Percentiles rank a stretch among this genome's conserved stretches.
Evolutionary conservation across 2,888 invertebrate genomes (phyloP).

Genomic region (Clitarchus hookeri): DNA sequence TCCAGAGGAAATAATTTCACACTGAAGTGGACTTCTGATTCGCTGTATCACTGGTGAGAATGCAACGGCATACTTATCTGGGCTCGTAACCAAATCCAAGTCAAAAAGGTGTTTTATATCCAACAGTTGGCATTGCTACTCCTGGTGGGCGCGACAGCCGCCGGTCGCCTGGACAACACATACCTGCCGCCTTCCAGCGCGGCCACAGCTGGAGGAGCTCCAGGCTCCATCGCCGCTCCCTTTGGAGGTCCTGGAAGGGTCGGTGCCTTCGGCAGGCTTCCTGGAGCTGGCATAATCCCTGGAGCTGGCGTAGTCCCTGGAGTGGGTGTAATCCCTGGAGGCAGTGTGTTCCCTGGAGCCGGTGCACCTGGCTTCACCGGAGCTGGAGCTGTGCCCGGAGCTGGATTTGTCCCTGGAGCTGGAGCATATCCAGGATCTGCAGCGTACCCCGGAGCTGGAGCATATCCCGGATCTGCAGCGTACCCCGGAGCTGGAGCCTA

Average conservation of each 20-base stretch:
- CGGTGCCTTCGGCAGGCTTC: not conserved
- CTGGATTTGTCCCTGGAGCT: not conserved
- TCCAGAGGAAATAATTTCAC: too few species aligned
- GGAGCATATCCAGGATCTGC: not conserved
- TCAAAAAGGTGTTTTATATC: not conserved
- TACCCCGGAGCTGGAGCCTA: not conserved
- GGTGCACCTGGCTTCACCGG: not conserved
- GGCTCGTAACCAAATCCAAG: too few species aligned
- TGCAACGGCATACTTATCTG: too few species aligned
- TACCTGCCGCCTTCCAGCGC: conserved; percentile 62
- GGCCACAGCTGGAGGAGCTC: conserved; percentile 55
- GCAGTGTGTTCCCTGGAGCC: conserved; percentile 37
- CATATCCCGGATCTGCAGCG: not conserved
- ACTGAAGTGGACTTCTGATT: too few species aligned
- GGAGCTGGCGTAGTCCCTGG: conserved; percentile 18
- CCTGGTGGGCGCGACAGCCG: conserved; percentile 55
- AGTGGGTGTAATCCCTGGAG: too few species aligned
- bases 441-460: not conserved
- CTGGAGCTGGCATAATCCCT: not conserved
- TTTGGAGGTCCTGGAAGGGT: conserved; percentile 46
- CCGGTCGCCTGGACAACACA: conserved; percentile 61
- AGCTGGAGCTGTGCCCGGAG: conserved; percentile 43
- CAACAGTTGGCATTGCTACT: not conserved
- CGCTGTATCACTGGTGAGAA: too few species aligned
- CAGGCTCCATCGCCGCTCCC: conserved; percentile 53